A percentile compares a stretch with the other conserved stretches of the same genome.
phyloP scores from a whole-genome alignment of 2,113 vertebrate genomes.

The Chamaea fasciata region DNA sequence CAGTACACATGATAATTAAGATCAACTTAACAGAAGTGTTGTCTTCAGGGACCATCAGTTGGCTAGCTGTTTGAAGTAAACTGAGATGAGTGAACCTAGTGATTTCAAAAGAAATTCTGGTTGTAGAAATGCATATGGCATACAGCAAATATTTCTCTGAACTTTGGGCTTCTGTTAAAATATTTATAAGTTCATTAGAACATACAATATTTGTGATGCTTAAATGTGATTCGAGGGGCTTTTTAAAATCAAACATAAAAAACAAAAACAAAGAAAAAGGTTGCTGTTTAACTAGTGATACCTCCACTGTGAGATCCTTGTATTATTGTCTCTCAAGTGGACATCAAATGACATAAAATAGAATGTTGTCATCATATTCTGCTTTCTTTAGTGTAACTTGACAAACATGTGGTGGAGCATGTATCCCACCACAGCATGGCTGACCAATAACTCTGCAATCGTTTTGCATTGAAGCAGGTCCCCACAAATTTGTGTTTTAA shows the following conservation, averaged over 20 bases:
- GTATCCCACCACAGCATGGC: background rate
- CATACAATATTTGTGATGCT: background rate
- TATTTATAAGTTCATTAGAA: background rate
- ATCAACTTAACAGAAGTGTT: conserved; percentile 52
- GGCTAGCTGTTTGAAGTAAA: conserved; percentile 27
- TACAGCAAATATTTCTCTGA: background rate
- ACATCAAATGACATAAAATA: background rate
- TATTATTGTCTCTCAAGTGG: background rate
- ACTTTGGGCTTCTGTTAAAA: background rate
- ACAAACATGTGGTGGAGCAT: background rate
- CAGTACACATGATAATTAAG: conserved; percentile 58
- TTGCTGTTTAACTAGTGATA: background rate
- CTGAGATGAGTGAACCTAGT: background rate
- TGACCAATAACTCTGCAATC: background rate
- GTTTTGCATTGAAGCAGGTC: background rate
- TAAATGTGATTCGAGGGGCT: background rate
- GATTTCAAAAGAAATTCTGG: background rate
- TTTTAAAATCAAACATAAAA: background rate
- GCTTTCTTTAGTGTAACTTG: background rate
- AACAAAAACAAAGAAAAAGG: background rate
- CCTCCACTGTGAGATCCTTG: background rate
- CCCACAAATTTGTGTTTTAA: background rate
- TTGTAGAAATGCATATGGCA: background rate
- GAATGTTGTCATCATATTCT: background rate
- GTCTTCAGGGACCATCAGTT: conserved; percentile 42